These are phyloP conservation scores for Omphaloscelis lunosa DNA, from an alignment of 2,888 invertebrate species.

Conservation along the genomic window DNA sequence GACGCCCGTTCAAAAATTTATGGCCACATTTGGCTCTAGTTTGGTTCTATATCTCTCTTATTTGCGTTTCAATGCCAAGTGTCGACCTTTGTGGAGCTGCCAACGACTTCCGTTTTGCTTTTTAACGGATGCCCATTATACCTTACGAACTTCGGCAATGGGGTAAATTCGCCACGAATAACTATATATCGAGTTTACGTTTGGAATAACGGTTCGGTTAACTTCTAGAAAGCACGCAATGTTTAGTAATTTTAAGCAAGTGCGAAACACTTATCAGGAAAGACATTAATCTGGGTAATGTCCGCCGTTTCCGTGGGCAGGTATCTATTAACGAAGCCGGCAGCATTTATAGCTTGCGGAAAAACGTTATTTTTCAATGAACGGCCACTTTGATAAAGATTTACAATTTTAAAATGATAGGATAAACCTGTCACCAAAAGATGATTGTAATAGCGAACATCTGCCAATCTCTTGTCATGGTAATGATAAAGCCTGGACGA, in stretches of 20 bases:
- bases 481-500: background rate
- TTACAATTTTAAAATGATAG: slow-evolving; percentile 1
- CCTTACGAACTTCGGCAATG: slow-evolving; percentile 58
- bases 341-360: slow-evolving; percentile 41
- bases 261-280: slow-evolving; percentile 68
- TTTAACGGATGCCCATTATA: slow-evolving; percentile 68
- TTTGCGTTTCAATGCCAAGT: slow-evolving; percentile 76
- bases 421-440: background rate
- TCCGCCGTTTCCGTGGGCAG: slow-evolving; percentile 59
- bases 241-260: slow-evolving; percentile 70
- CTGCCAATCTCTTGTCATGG: background rate
- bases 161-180: slow-evolving; percentile 61
- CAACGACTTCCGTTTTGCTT: slow-evolving; percentile 74
- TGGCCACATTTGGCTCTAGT: slow-evolving; percentile 78
- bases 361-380: slow-evolving; percentile 38
- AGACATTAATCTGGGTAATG: slow-evolving; percentile 68
- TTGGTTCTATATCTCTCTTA: slow-evolving; percentile 71
- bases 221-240: slow-evolving; percentile 72
- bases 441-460: background rate
- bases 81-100: slow-evolving; percentile 73
- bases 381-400: slow-evolving; percentile 2
- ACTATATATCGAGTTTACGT: slow-evolving; percentile 70
- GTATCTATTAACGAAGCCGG: slow-evolving; percentile 59
- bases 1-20: slow-evolving; percentile 70
- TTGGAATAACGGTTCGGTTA: slow-evolving; percentile 64